Base-by-base conservation (phyloP, 2,888 invertebrate species). In the Allophyes oxyacanthae region DNA sequence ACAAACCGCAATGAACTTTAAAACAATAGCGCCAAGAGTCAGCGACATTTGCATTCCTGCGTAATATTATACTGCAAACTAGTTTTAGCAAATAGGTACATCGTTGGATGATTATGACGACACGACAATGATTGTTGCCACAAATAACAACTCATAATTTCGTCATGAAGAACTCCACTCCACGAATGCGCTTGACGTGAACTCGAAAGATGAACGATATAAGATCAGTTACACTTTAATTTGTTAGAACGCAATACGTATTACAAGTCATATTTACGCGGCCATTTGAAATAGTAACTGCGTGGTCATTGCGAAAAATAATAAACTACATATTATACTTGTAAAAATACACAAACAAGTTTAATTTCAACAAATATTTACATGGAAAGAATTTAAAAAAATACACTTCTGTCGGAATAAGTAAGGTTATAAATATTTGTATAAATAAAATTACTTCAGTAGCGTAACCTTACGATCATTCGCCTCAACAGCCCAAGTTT, bases 1-100 rank as follows among this genome's bases (percentile, higher is more conserved):
- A 58, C 72, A 75, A 79, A 72, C 65, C 25, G 51, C 59, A 78
- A 43, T 79, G 72, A 73, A 78, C 79, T 77, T 53, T 80, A 81
- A 56, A 53, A 66, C 74, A 81, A 79, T 68, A 56, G 55, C 8
- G 5, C 28, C 42, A 84, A 62, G 71, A 78, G 75, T 78, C 78
- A 81, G 58, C 64, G 76, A 75, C 77, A 58, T 56, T 59, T n/a
- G n/a, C 9, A 52, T 62, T 64, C 41, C 59, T 58, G 58, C 54
- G 46, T 52, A 40, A 13, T 51, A 33, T 41, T 32, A 43, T 50
- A 30, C 25, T 36, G 49, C 14, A 48, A 53, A 62, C 70, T 63
- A 75, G 75, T 75, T 77, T 65, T 58, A 49, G 60, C 61, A 66
- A 67, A 71, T 64, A n/a, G n/a, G n/a, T n/a, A 71, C 61, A 60